Evolutionary conservation across 2,797 vertebrate species (phyloP).

Genomic region (Semotilus atromaculatus): DNA sequence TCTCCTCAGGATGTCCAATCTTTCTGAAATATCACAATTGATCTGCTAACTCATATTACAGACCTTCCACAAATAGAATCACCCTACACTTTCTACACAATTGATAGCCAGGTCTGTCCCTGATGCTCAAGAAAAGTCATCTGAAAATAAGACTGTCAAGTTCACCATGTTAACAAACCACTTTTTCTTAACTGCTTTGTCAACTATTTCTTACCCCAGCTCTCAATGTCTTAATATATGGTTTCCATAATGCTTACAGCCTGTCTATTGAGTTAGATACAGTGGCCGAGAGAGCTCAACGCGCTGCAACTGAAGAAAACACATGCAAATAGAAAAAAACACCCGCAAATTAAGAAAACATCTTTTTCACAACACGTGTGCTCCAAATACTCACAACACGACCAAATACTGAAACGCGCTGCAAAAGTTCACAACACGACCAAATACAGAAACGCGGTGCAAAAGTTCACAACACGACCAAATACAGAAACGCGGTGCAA

Average conservation of each 20-base stretch:
- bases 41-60: conserved; percentile 42
- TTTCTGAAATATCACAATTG: conserved; percentile 55
- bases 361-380: too few relatives aligned
- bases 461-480: too few relatives aligned
- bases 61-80: conserved; percentile 30
- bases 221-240: neutral
- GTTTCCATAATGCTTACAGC: neutral
- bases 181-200: conserved; percentile 8
- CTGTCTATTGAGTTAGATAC: neutral
- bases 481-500: too few relatives aligned
- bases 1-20: conserved; percentile 67
- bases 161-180: neutral
- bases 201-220: neutral
- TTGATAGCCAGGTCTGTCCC: conserved; percentile 27
- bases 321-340: too few relatives aligned
- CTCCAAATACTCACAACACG: too few relatives aligned
- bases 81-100: conserved; percentile 19
- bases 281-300: too few relatives aligned
- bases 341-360: too few relatives aligned
- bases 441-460: too few relatives aligned
- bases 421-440: too few relatives aligned
- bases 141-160: conserved; percentile 53
- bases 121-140: conserved; percentile 12
- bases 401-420: too few relatives aligned
- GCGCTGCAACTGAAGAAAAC: too few relatives aligned